phyloP scores from a whole-genome alignment of 2,113 vertebrate species.

The Notarius quadriscutis region DNA sequence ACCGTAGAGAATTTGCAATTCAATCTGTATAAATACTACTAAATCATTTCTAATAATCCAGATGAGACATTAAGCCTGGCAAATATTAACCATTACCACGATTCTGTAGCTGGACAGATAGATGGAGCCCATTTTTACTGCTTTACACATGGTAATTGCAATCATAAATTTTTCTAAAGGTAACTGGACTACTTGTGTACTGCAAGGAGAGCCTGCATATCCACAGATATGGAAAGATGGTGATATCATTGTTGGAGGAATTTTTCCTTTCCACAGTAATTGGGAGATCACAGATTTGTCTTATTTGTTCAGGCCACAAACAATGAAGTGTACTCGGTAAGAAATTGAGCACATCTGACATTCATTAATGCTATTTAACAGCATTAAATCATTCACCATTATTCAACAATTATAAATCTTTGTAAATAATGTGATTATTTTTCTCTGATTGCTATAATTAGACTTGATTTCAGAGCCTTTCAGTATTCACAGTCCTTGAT shows the following conservation, averaged over 20 bases:
- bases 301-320: slow-evolving; percentile 58
- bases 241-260: slow-evolving; percentile 72
- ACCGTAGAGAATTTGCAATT: neutral
- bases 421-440: no score
- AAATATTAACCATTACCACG: neutral
- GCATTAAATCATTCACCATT: neutral
- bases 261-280: slow-evolving; percentile 73
- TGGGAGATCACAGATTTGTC: slow-evolving; percentile 30
- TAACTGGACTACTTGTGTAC: slow-evolving; percentile 49
- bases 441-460: no score
- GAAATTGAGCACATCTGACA: neutral
- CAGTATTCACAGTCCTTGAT: no score
- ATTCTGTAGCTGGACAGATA: neutral
- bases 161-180: slow-evolving; percentile 24
- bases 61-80: neutral
- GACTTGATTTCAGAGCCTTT: slow-evolving; percentile 70
- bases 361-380: neutral
- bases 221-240: slow-evolving; percentile 69
- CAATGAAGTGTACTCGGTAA: slow-evolving; percentile 39
- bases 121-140: neutral
- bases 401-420: no score
- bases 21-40: slow-evolving; percentile 34
- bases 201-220: slow-evolving; percentile 54
- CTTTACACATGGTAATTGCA: slow-evolving; percentile 46
- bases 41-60: neutral